These are phyloP conservation scores for Strongylocentrotus purpuratus DNA, from an alignment of 35 echinoderm and acorn worm species.

Conservation along the genomic window DNA sequence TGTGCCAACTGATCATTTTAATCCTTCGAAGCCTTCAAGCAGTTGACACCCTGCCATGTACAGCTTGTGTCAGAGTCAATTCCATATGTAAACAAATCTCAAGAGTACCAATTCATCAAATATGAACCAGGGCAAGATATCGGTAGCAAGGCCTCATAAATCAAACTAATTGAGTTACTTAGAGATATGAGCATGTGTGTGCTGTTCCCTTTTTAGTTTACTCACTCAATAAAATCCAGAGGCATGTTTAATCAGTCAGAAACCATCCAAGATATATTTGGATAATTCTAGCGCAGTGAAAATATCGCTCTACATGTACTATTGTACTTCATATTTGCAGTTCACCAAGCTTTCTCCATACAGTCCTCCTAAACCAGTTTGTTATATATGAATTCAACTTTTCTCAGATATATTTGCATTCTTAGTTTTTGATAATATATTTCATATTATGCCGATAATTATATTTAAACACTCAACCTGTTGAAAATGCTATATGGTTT, in stretches of 20 bases:
- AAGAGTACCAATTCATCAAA: not conserved
- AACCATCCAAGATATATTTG: not conserved
- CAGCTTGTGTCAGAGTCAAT: conserved; percentile 2
- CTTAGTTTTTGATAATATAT: no score
- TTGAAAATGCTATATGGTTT: no score
- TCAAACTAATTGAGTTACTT: conserved; percentile 13
- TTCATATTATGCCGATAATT: no score
- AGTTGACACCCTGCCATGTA: not conserved
- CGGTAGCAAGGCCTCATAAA: not conserved
- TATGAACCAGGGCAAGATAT: not conserved
- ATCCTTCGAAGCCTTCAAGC: not conserved
- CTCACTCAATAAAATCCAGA: not conserved
- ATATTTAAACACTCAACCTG: no score
- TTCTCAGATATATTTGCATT: no score
- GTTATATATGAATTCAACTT: no score
- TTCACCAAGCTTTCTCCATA: no score
- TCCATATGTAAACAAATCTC: not conserved
- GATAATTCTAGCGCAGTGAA: not conserved
- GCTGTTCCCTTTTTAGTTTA: not conserved
- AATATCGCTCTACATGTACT: not conserved
- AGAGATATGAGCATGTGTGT: not conserved
- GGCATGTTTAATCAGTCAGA: not conserved
- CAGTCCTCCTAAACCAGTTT: no score
- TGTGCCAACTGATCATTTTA: no score
- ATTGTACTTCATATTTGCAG: no score